Evolutionary conservation across 1,140 invertebrate genomes (phyloP).

Genomic region (Scaptomyza graminum): DNA sequence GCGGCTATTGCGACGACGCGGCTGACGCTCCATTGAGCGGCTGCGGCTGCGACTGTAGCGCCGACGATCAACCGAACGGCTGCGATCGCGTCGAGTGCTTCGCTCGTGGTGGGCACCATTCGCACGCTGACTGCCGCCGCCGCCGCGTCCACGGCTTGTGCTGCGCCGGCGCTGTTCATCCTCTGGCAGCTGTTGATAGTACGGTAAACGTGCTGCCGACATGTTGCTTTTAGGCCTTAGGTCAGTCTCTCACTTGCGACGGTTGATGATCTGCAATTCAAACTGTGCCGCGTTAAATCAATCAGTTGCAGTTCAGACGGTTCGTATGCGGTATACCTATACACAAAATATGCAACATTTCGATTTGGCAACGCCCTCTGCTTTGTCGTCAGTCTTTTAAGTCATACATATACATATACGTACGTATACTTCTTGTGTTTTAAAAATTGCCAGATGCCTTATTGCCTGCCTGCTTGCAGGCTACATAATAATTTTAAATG

Average conservation of each 20-base stretch:
- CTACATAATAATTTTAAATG: no score
- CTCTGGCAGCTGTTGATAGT: constrained; percentile 61
- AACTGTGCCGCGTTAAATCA: constrained; percentile 81
- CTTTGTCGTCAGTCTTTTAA: constrained; percentile 10
- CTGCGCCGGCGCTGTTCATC: constrained; percentile 44
- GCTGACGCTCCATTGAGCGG: constrained; percentile 50
- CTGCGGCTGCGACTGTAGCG: constrained; percentile 56
- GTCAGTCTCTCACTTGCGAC: neutral
- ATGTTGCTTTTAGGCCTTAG: constrained; percentile 44
- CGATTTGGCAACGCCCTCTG: constrained; percentile 25
- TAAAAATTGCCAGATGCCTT: neutral
- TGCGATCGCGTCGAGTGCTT: constrained; percentile 34
- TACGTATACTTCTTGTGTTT: neutral
- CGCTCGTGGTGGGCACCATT: constrained; percentile 39
- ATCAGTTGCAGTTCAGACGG: constrained; percentile 52
- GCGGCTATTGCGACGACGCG: constrained; percentile 40
- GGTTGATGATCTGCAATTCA: constrained; percentile 71
- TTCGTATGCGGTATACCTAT: constrained; percentile 69
- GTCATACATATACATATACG: neutral
- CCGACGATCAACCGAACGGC: constrained; percentile 42
- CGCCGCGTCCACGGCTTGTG: constrained; percentile 34
- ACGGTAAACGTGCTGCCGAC: constrained; percentile 68
- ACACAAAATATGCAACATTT: constrained; percentile 57
- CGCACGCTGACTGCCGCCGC: constrained; percentile 4
- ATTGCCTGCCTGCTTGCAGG: neutral